Base-by-base conservation (phyloP, 2,113 vertebrate species). In the Muntiacus reevesi region DNA sequence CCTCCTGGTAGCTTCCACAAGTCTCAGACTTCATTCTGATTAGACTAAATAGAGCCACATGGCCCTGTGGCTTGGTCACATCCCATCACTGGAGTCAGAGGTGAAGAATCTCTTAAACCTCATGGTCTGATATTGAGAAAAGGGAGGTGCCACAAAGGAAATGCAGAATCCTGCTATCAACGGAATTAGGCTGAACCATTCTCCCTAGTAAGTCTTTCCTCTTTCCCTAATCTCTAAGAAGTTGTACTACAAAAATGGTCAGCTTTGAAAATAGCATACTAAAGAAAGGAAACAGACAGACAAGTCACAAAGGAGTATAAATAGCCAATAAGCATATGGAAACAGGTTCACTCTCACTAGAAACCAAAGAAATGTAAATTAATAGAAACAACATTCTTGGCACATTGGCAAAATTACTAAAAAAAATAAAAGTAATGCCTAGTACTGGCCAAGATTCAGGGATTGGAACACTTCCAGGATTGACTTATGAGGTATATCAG, bases 191-290 rank as follows among this genome's bases (percentile, higher is more conserved):
- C 25, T 83, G 84, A 76, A n/a, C 21, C 25, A 30, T 67, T 55
- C 64, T 52, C 43, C 7, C 27, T 33, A 47, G 0, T 52, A 91
- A 89, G 25, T 71, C 50, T 27, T 81, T 5, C 57, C 23, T 64
- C 43, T 96, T 92, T 57, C 40, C 43, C 54, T 90, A 15, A 87
- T 87, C n/a, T 92, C 67, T 25, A 83, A 82, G 14, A 92, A 78
- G 6, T 54, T 96, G 8, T 45, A 78, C 59, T 85, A 81, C 2
- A 50, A 5, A 60, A 30, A 94, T 25, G 50, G 45, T 82, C 30
- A 86, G 67, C 47, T 86, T 95, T 97, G 89, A 91, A 97, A 95
- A 76, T 5, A 81, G 40, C n/a, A 91, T 9, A 86, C 6, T 54
- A 82, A 86, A 96, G 30, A 33, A 90, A 95, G 82, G 25, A 95